A percentile compares a stretch with the other conserved stretches of the same genome.
Conservation (phyloP, 1,140 invertebrate genomes). For the Plodia interpunctella region DNA sequence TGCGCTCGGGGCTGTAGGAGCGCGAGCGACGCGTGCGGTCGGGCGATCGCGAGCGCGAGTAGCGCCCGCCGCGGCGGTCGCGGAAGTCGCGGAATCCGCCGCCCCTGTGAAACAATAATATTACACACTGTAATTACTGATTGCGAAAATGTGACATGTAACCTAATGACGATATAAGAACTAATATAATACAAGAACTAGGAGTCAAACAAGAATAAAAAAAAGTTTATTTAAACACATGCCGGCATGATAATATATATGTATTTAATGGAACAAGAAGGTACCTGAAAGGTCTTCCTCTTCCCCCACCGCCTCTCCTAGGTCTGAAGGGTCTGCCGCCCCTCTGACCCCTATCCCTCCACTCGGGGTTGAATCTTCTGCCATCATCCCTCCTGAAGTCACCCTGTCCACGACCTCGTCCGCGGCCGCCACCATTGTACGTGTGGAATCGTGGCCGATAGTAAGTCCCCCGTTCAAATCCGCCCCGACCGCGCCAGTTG, state of each 20-base stretch:
- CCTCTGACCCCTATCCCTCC: slow-evolving; percentile 64
- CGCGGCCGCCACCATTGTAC: slow-evolving; percentile 74
- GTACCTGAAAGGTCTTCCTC: slow-evolving; percentile 72
- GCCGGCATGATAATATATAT: too few relatives aligned
- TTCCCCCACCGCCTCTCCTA: slow-evolving; percentile 53
- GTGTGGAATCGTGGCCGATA: slow-evolving; percentile 85
- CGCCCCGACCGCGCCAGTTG: slow-evolving; percentile 77
- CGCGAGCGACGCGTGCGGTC: slow-evolving; percentile 73
- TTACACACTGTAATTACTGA: too few relatives aligned
- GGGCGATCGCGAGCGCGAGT: slow-evolving; percentile 70
- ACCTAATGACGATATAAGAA: too few relatives aligned
- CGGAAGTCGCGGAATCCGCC: slow-evolving; percentile 82
- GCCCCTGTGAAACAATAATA: slow-evolving; percentile 39
- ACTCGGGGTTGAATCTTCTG: slow-evolving; percentile 63
- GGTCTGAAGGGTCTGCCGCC: slow-evolving; percentile 63
- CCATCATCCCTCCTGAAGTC: slow-evolving; percentile 79
- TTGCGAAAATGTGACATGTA: too few relatives aligned
- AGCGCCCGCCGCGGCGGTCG: slow-evolving; percentile 77
- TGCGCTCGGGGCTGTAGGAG: slow-evolving; percentile 78
- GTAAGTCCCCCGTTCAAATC: slow-evolving; percentile 85
- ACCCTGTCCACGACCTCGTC: slow-evolving; percentile 75
- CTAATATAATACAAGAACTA: too few relatives aligned
- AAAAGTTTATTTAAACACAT: not conserved
- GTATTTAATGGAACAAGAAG: not conserved
- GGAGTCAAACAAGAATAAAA: too few relatives aligned